Percentiles rank a stretch among this genome's conserved stretches.
Conservation (phyloP, 2,797 vertebrate genomes). For the Tinamus major region DNA sequence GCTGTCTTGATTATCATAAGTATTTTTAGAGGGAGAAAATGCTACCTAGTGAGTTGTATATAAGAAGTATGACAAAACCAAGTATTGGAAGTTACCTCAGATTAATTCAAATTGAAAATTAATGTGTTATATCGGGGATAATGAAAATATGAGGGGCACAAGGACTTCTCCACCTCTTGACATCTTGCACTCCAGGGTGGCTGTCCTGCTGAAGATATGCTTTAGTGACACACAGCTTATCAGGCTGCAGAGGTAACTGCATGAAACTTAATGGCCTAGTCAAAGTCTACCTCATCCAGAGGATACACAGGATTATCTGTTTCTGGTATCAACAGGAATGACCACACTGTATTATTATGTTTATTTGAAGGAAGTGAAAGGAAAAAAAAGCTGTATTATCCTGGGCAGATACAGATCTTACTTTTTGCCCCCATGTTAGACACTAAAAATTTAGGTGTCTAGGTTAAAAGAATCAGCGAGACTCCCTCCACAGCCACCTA, state of each 20-base stretch:
- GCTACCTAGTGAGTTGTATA: background rate
- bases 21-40: constrained; percentile 4
- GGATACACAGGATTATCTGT: background rate
- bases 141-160: background rate
- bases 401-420: background rate
- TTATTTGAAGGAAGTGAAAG: background rate
- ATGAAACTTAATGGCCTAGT: background rate
- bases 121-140: background rate
- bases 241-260: background rate
- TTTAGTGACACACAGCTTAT: background rate
- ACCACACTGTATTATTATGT: background rate
- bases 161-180: background rate
- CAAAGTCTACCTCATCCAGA: background rate
- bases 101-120: background rate
- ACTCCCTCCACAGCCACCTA: background rate
- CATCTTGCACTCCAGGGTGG: background rate
- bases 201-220: background rate
- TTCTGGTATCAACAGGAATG: background rate
- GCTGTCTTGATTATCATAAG: background rate
- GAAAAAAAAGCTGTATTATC: background rate
- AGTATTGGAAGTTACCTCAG: background rate
- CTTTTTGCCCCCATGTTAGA: background rate
- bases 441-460: background rate
- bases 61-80: background rate
- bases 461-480: background rate